Base-by-base conservation (phyloP, 2,113 vertebrate genomes). In the Sceloporus undulatus region DNA sequence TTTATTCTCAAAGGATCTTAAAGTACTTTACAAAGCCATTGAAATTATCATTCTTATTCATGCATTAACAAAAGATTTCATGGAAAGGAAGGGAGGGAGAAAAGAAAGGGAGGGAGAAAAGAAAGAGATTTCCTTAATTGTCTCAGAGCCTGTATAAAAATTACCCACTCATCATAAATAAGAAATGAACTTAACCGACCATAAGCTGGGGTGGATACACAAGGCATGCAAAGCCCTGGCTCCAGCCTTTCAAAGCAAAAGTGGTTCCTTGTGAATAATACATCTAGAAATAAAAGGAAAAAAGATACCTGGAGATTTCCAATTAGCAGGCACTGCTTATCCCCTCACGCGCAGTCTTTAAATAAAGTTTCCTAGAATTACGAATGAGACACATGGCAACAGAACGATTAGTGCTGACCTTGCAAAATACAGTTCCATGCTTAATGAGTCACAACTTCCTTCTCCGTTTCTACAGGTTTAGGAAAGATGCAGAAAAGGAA, bases 91-190 rank as follows among this genome's bases (percentile, higher is more conserved):
- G 21, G 2, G 13, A 73, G 56, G 77, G 16, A 68, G 6, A 54
- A 9, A 78, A 54, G 52, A 48, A 16, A 29, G 59, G 2, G 13
- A 73, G 56, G 77, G 16, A 68, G 6, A 54, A 9, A 78, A 54
- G 52, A 48, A 16, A 29, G 59, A 62, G 62, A n/a, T 77, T 83
- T 48, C 68, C 73, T 54, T 76, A 91, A 89, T 65, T 84, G 85
- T 85, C 75, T 91, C 87, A 92, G 70, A 86, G 80, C 9, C 92
- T 71, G 74, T 84, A 79, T 10, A 75, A 91, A 86, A 93, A 79
- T 0, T 1, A 81, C 16, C 84, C n/a, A 38, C 76, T 89, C 25
- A 65, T 87, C 87, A 92, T 89, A 83, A 96, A 85, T 89, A 91
- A 93, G 88, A 88, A 87, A 86, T 93, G 83, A 88, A 2, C 4